Conservation (phyloP, 2,888 invertebrate species). For the Sepioteuthis lessoniana region DNA sequence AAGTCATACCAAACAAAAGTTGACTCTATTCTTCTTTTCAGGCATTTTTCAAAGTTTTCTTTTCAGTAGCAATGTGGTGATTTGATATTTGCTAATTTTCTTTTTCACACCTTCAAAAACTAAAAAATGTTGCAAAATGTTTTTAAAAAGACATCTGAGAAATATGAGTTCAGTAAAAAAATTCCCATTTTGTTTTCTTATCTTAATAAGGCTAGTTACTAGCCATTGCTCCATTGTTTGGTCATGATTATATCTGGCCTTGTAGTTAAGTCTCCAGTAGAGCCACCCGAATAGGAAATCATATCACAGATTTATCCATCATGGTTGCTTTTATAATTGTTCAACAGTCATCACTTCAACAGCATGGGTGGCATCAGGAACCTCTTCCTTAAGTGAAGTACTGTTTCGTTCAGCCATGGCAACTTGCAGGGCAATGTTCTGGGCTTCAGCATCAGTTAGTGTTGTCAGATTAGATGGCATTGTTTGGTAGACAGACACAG, state of each 20-base stretch:
- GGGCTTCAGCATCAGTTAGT: slow-evolving; percentile 50
- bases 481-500: slow-evolving; percentile 96
- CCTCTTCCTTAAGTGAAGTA: slow-evolving; percentile 55
- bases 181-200: not conserved
- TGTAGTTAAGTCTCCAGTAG: not conserved
- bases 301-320: not conserved
- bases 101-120: not conserved
- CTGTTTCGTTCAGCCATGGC: slow-evolving; percentile 67
- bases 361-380: slow-evolving; percentile 69
- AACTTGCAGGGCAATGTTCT: slow-evolving; percentile 62
- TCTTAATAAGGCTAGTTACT: not conserved
- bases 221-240: not conserved
- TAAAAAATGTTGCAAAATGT: not conserved
- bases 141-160: not conserved
- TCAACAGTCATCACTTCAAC: slow-evolving; percentile 68
- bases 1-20: not conserved
- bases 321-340: slow-evolving; percentile 51
- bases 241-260: not conserved
- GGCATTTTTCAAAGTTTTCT: not conserved
- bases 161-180: not conserved
- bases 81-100: not conserved
- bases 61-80: not conserved
- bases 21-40: not conserved
- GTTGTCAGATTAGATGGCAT: slow-evolving; percentile 83
- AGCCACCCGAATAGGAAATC: slow-evolving; percentile 13